Conservation (phyloP, 2,113 vertebrate genomes). For the Craseonycteris thonglongyai region DNA sequence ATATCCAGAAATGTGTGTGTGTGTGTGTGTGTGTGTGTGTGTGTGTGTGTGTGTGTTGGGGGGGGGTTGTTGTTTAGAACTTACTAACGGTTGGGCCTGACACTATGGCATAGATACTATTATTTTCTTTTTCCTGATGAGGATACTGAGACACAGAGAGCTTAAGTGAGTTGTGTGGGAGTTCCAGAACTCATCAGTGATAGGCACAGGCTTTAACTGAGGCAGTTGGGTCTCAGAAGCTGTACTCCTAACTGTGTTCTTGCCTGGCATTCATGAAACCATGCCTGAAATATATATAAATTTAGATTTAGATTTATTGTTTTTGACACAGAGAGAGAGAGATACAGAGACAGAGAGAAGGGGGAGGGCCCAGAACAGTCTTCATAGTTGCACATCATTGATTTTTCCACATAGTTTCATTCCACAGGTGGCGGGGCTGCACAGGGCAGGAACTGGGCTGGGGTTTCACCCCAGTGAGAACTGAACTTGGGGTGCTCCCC, state of each 20-base stretch:
- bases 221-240: neutral
- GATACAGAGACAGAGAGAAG: too few relatives aligned
- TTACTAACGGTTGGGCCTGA: neutral
- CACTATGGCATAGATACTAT: neutral
- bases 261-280: neutral
- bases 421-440: too few relatives aligned
- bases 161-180: rapidly evolving
- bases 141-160: neutral
- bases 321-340: too few relatives aligned
- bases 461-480: too few relatives aligned
- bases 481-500: too few relatives aligned
- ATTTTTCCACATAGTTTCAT: too few relatives aligned
- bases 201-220: neutral
- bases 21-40: too few relatives aligned
- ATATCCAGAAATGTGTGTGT: neutral
- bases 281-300: neutral
- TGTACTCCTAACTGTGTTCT: neutral
- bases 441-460: too few relatives aligned
- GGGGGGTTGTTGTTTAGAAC: constrained; percentile 6
- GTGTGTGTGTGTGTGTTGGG: neutral
- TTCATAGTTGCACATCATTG: too few relatives aligned
- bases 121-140: neutral
- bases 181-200: neutral
- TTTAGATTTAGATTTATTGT: too few relatives aligned
- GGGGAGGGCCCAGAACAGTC: too few relatives aligned